Base-by-base conservation (phyloP, 2,888 invertebrate genomes). In the Cephus sareptanus region DNA sequence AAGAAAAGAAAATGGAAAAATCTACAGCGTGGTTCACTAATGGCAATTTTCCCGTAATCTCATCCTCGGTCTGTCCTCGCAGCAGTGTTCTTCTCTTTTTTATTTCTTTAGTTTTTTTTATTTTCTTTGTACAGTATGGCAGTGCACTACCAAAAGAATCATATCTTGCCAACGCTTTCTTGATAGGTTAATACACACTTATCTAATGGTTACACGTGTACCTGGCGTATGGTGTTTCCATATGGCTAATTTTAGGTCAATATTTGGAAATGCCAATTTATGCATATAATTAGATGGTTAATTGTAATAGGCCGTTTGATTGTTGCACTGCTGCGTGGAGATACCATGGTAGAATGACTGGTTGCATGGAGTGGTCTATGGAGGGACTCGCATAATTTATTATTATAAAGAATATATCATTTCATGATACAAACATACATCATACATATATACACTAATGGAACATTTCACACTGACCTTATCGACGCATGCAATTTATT, bases 291-390 rank as follows among this genome's bases (percentile, higher is more conserved):
- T 6, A 9, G 9, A 56, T 23, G 56, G 56, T 56, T 56, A 23
- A 23, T 56, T 56, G 9, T 56, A 56, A 56, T 56, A 56, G 56
- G 56, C 56, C 15, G 23, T 56, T 56, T 56, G 23, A 23, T 23
- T 56, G 56, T 9, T 23, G 9, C 71, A 23, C 33, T 71, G 71
- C 71, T 71, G 71, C 71, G 71, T 33, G 34, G 71, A 34, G 31
- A 71, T 56, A 31, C 71, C 71, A 33, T 31, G 71, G 71, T 71
- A 82, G 78, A 81, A 80, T 76, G 75, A 80, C 76, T 80, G 82
- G 82, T 83, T 87, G 86, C 85, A 87, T 86, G 86, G 79, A 82
- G 82, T 83, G 83, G 81, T 82, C 81, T 75, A 74, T 82, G 79
- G 83, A 81, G 82, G 82, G 81, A 83, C 81, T 81, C 84, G 80